These are phyloP conservation scores for Athripsodes cinereus DNA, from an alignment of 2,888 invertebrate species.

Conservation along the genomic window DNA sequence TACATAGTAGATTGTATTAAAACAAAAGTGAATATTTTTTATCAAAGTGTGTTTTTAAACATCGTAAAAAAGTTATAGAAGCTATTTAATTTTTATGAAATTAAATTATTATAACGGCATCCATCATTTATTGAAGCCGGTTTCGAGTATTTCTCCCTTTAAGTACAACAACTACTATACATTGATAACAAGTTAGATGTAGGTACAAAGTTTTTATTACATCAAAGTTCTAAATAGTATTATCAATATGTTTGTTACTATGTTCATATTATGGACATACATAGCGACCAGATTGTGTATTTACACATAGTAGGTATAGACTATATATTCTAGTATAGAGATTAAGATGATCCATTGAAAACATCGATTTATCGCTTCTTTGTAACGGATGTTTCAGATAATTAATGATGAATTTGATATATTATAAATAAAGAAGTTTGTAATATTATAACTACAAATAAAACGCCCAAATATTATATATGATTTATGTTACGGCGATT, in stretches of 20 bases:
- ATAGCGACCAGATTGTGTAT: too few species aligned
- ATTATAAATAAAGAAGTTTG: too few species aligned
- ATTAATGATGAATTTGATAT: too few species aligned
- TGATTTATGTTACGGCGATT: too few species aligned
- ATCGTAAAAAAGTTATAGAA: not conserved
- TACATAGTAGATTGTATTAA: too few species aligned
- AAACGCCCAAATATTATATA: too few species aligned
- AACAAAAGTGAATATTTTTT: too few species aligned
- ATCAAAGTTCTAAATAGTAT: too few species aligned
- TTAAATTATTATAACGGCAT: conserved; percentile 11
- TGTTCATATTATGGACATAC: too few species aligned
- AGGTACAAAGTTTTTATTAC: not conserved
- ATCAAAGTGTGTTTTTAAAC: not conserved
- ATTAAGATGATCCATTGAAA: not conserved
- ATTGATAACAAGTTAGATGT: not conserved
- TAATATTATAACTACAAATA: too few species aligned
- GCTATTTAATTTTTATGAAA: conserved; percentile 11
- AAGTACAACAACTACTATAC: not conserved
- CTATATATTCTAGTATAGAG: not conserved
- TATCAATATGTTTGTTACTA: too few species aligned
- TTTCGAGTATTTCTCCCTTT: conserved; percentile 14
- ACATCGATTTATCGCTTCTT: not conserved
- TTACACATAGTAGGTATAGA: too few species aligned
- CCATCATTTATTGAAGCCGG: conserved; percentile 10
- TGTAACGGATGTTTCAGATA: not conserved